A percentile compares a stretch with the other conserved stretches of the same genome.
These are phyloP conservation scores for Daboia siamensis DNA, from an alignment of 2,113 vertebrate genomes.

Conservation along the genomic window DNA sequence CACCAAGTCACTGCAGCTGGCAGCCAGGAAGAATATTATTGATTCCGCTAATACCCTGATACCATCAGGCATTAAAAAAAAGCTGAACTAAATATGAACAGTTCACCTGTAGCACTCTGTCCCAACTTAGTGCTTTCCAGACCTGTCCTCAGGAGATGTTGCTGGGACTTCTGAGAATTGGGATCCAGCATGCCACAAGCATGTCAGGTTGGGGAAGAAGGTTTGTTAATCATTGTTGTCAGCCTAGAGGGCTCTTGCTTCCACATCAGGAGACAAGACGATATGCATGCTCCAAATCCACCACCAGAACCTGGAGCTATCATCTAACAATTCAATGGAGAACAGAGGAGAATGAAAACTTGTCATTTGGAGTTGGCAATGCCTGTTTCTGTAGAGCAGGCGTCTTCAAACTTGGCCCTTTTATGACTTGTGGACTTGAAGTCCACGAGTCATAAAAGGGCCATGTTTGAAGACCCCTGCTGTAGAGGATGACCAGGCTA, in stretches of 20 bases:
- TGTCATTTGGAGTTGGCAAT: background rate
- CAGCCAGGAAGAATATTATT: constrained; percentile 11
- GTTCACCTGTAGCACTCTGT: background rate
- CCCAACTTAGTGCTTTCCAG: background rate
- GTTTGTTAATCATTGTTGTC: background rate
- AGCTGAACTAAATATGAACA: background rate
- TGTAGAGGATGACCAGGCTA: background rate
- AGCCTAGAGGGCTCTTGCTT: background rate
- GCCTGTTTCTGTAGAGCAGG: background rate
- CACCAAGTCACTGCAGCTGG: background rate
- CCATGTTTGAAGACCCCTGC: too few relatives aligned
- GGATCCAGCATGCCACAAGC: background rate
- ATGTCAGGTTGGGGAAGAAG: background rate
- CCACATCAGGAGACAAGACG: background rate
- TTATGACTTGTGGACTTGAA: too few relatives aligned
- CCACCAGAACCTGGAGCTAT: background rate
- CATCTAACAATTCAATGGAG: background rate
- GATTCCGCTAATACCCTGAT: constrained; percentile 21
- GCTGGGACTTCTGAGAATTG: background rate
- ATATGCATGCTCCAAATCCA: background rate
- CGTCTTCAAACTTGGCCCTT: too few relatives aligned
- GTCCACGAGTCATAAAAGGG: too few relatives aligned
- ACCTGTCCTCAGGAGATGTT: background rate
- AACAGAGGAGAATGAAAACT: background rate
- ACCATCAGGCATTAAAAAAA: background rate